Evolutionary conservation across 2,113 vertebrate genomes (phyloP).

Genomic region (Motacilla alba): DNA sequence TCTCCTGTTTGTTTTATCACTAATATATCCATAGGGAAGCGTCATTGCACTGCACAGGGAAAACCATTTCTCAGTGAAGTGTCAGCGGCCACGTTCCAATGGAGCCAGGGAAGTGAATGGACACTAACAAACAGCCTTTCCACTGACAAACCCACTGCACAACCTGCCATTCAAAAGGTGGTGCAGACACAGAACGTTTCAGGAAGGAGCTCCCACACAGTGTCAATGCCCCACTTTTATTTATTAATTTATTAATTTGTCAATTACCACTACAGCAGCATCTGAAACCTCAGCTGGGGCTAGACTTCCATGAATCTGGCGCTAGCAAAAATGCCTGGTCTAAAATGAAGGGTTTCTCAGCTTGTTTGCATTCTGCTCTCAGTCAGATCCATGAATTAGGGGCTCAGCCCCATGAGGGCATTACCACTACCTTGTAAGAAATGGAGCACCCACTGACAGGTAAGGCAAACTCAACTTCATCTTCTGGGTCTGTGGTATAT

Average conservation of each 20-base stretch:
- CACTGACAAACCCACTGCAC: neutral
- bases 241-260: neutral
- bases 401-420: neutral
- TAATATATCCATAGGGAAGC: neutral
- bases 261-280: neutral
- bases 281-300: neutral
- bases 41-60: neutral
- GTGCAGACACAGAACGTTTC: neutral
- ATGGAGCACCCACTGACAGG: neutral
- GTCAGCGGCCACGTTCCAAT: rapidly evolving
- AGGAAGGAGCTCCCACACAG: neutral
- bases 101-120: neutral
- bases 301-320: neutral
- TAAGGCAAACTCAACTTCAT: neutral
- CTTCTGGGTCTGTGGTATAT: neutral
- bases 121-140: neutral
- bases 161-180: neutral
- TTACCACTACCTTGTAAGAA: neutral
- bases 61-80: neutral
- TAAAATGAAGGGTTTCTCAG: neutral
- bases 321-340: neutral
- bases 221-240: rapidly evolving
- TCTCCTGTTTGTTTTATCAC: neutral
- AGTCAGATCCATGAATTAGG: neutral
- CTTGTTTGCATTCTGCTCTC: neutral